Percentiles rank a stretch among this genome's conserved stretches.
Evolutionary conservation across 2,113 vertebrate species (phyloP).

Genomic region (Acinonyx jubatus): DNA sequence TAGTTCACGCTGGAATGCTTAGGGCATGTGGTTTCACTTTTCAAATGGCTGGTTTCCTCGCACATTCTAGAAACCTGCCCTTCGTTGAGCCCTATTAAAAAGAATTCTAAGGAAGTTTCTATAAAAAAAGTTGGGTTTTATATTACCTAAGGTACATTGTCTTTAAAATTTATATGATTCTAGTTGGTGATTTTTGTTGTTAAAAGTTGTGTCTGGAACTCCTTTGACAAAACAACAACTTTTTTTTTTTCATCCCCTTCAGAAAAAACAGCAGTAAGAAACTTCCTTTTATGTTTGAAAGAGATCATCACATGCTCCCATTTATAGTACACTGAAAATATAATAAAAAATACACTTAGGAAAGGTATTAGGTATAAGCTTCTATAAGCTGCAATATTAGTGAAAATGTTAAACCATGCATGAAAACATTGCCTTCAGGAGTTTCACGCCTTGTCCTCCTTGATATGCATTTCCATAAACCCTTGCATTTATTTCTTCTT

Average conservation of each 20-base stretch:
- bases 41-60: neutral
- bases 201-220: slow-evolving; percentile 11
- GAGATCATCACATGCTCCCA: neutral
- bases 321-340: neutral
- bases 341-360: neutral
- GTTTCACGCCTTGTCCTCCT: neutral
- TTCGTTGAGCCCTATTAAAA: neutral
- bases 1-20: slow-evolving; percentile 48
- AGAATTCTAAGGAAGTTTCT: neutral
- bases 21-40: slow-evolving; percentile 68
- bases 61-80: slow-evolving; percentile 35
- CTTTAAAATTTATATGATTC: neutral
- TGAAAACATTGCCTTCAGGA: neutral
- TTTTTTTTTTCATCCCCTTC: neutral
- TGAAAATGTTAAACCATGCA: neutral
- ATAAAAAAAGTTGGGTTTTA: neutral
- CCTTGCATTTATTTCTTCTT: neutral
- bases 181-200: neutral
- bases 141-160: neutral
- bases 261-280: neutral
- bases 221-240: neutral
- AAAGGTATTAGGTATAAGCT: neutral
- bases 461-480: neutral
- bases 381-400: neutral
- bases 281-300: neutral